phyloP scores from a whole-genome alignment of 2,113 vertebrate species.

The Octodon degus region DNA sequence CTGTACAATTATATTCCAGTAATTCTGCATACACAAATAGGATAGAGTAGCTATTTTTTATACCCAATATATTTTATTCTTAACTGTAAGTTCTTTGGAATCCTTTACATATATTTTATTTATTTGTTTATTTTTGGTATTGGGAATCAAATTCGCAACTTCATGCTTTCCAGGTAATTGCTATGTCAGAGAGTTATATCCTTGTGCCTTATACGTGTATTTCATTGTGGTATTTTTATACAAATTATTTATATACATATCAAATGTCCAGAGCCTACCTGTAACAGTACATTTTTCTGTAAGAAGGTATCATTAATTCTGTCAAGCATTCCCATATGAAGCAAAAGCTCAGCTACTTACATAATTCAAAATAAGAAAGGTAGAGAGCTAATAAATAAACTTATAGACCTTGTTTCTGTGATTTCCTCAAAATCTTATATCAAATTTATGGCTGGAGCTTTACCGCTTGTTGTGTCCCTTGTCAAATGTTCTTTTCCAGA shows the following conservation, averaged over 20 bases:
- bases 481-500: conserved; percentile 79
- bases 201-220: background rate
- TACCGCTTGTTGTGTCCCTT: conserved; percentile 76
- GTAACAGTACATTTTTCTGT: rapidly evolving
- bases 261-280: background rate
- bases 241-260: conserved; percentile 13
- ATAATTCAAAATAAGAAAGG: conserved; percentile 58
- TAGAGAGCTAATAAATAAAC: conserved; percentile 59
- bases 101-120: background rate
- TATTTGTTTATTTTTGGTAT: too few relatives aligned
- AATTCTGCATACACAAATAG: background rate
- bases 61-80: background rate
- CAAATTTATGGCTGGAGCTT: conserved; percentile 74
- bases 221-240: conserved; percentile 3
- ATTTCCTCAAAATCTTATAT: conserved; percentile 77
- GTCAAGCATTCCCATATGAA: background rate
- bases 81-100: background rate
- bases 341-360: conserved; percentile 57
- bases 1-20: background rate
- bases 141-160: too few relatives aligned
- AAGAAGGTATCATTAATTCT: conserved; percentile 38
- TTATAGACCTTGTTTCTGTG: conserved; percentile 60
- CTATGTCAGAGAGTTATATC: too few relatives aligned
- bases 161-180: too few relatives aligned
- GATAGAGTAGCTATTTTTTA: background rate